Conservation (phyloP, 2,797 vertebrate genomes). For the Heteromormyrus szaboi region DNA sequence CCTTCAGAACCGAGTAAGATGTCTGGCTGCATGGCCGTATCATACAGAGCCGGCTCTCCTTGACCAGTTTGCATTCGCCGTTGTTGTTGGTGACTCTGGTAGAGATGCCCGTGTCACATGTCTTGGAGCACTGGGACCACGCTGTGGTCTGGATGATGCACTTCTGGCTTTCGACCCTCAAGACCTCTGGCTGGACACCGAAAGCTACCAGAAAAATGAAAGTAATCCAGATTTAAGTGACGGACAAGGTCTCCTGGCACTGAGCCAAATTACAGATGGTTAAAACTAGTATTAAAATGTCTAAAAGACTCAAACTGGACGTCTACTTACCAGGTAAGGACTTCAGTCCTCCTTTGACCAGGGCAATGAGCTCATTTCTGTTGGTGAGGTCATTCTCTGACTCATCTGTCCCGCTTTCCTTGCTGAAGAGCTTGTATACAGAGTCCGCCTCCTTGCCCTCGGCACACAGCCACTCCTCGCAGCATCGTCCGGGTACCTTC, state of each 20-base stretch:
- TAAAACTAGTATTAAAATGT: neutral
- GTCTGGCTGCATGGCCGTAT: slow-evolving; percentile 71
- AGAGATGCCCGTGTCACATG: slow-evolving; percentile 75
- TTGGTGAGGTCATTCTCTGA: slow-evolving; percentile 63
- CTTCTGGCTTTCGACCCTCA: slow-evolving; percentile 52
- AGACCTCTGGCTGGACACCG: slow-evolving; percentile 50
- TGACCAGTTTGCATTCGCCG: slow-evolving; percentile 66
- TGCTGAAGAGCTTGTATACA: slow-evolving; percentile 50
- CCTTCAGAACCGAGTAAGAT: slow-evolving; percentile 61
- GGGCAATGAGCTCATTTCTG: slow-evolving; percentile 66
- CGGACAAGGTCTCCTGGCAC: neutral
- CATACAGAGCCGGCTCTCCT: slow-evolving; percentile 78
- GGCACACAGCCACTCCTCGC: slow-evolving; percentile 73
- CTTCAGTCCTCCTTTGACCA: slow-evolving; percentile 62
- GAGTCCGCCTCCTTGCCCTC: slow-evolving; percentile 47
- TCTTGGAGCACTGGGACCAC: slow-evolving; percentile 84
- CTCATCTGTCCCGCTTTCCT: slow-evolving; percentile 52
- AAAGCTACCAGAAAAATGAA: slow-evolving; percentile 54
- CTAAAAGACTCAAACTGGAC: neutral
- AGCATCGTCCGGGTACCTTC: slow-evolving; percentile 75
- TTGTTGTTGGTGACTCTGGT: slow-evolving; percentile 74
- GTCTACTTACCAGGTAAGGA: slow-evolving; percentile 66
- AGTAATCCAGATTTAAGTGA: neutral
- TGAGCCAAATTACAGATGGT: neutral
- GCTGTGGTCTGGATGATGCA: slow-evolving; percentile 75